Evolutionary conservation across 2,888 invertebrate species (phyloP), one percentile per base, ranked within the genome.

Genomic region (Bombylius major): DNA sequence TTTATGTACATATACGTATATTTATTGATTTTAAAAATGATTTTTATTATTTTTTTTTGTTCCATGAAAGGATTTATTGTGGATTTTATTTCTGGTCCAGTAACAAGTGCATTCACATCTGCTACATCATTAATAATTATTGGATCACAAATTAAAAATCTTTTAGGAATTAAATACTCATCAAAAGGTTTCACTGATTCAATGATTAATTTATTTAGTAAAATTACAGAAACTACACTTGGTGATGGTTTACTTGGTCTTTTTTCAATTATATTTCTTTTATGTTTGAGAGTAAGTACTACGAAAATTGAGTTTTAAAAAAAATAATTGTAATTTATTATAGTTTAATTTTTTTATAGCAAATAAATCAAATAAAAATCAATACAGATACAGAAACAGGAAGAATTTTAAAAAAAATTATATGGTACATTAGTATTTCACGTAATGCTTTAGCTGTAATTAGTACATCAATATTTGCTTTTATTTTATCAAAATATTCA

Each of bases 31-130:
- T 7, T 7, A 45, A 14, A n/a, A 45, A 45, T n/a, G n/a, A 23
- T 31, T 44, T 32, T 44, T 31, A 3, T 51, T 23, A 32, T 51
- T 32, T 34, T n/a, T 42, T 39, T 44, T 42, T 39, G 44, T 61
- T 32, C 6, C 42, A 56, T 52, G 51, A 11, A 65, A 89, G 89
- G 90, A 54, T 89, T 90, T 70, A 75, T 91, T 62, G 86, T 91
- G 56, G 88, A 88, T 64, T 84, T 91, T 67, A 91, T 92, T 63
- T 89, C 91, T 0, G 79, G 84, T 34, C 84, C 90, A 11, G 88
- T 91, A 53, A 87, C 87, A 23, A 85, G 85, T 62, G 90, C 89
- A 3, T 92, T 92, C 70, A 90, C 90, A 47, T 85, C 89, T 3
- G 90, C 88, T 11, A 88, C 89, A 31, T 86, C 91, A 0, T 70